These are phyloP conservation scores for Scarus forsteni DNA, from an alignment of 2,797 vertebrate genomes.

Conservation along the genomic window DNA sequence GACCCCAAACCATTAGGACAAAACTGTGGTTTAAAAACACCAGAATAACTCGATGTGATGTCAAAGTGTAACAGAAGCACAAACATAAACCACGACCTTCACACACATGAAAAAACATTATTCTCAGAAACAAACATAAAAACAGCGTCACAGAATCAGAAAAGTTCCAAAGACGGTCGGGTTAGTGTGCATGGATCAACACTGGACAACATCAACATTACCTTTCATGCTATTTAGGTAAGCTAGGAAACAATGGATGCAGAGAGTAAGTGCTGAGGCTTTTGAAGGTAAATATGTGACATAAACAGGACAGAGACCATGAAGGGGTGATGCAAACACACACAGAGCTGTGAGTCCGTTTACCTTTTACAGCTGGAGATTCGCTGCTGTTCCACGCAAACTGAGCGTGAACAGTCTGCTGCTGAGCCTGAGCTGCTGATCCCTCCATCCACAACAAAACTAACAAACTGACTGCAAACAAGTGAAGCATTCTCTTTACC, in stretches of 20 bases:
- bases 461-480: neutral
- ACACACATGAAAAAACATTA: neutral
- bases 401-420: constrained; percentile 38
- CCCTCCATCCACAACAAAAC: constrained; percentile 11
- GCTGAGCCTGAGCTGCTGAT: neutral
- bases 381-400: constrained; percentile 23
- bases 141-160: constrained; percentile 10
- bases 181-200: constrained; percentile 21
- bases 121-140: constrained; percentile 5
- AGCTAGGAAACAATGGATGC: constrained; percentile 73
- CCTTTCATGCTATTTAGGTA: constrained; percentile 76
- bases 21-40: neutral
- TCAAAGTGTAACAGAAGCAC: constrained; percentile 16
- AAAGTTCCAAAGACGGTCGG: neutral
- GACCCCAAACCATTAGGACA: neutral
- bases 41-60: neutral
- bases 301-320: constrained; percentile 14
- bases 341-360: neutral
- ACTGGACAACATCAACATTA: constrained; percentile 59
- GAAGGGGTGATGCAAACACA: neutral
- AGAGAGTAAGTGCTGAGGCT: constrained; percentile 47
- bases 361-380: constrained; percentile 42
- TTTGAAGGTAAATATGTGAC: constrained; percentile 14
- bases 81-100: constrained; percentile 10
- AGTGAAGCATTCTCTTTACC: constrained; percentile 14